phyloP scores from a whole-genome alignment of 2,888 invertebrate species.

The Camptogramma bilineatum region DNA sequence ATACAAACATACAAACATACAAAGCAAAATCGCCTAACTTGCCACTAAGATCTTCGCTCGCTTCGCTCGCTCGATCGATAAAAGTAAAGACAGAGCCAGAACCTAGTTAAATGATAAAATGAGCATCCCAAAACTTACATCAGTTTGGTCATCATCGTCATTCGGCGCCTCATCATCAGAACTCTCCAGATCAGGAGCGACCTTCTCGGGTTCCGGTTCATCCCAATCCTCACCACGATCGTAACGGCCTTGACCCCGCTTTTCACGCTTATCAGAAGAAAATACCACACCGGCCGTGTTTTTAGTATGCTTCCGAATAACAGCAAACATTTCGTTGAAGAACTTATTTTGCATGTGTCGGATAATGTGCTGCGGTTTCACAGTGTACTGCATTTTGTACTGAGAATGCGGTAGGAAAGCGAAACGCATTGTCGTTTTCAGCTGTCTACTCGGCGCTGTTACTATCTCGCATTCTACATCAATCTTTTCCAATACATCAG shows the following conservation, averaged over 20 bases:
- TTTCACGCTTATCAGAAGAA: conserved; percentile 78
- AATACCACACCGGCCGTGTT: conserved; percentile 79
- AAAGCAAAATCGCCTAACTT: too few species aligned
- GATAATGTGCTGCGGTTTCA: conserved; percentile 89
- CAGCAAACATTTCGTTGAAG: conserved; percentile 87
- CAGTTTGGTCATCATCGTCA: conserved; percentile 81
- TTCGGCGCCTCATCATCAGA: conserved; percentile 89
- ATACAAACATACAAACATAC: too few species aligned
- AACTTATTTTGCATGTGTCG: conserved; percentile 90
- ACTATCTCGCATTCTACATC: conserved; percentile 86
- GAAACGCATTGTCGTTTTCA: conserved; percentile 89
- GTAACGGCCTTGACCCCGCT: conserved; percentile 61
- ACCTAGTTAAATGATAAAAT: not conserved
- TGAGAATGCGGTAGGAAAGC: conserved; percentile 90
- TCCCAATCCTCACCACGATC: conserved; percentile 74
- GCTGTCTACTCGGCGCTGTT: conserved; percentile 80
- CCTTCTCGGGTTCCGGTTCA: conserved; percentile 48
- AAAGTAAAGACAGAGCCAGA: too few species aligned
- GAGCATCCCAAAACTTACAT: conserved; percentile 58
- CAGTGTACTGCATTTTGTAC: conserved; percentile 90
- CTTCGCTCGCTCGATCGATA: too few species aligned
- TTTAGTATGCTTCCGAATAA: conserved; percentile 86
- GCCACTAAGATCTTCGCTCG: too few species aligned
- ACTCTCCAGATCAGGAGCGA: conserved; percentile 76
- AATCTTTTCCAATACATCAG: conserved; percentile 91